These are phyloP conservation scores for Xanthia icteritia DNA, from an alignment of 2,888 invertebrate genomes.

Conservation along the genomic window DNA sequence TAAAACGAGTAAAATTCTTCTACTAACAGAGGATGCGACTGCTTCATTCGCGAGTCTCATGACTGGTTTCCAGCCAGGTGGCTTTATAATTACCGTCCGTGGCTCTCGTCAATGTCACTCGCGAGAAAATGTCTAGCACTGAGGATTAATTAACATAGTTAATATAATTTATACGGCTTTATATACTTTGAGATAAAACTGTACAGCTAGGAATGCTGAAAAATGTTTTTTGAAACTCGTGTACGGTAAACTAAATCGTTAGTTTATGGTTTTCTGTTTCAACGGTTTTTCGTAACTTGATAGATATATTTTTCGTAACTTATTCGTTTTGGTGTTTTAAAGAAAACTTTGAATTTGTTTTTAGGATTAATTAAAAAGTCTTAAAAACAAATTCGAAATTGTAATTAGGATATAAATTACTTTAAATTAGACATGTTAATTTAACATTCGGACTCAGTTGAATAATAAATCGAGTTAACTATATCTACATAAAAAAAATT, in stretches of 20 bases:
- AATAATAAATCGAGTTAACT: conserved; percentile 1
- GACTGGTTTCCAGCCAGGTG: conserved; percentile 71
- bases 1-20: conserved; percentile 59
- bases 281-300: background rate
- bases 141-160: conserved; percentile 66
- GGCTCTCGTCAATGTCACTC: conserved; percentile 75
- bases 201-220: conserved; percentile 15
- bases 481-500: background rate
- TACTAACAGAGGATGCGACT: conserved; percentile 64
- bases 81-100: conserved; percentile 69
- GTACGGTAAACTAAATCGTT: conserved; percentile 5
- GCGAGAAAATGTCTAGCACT: conserved; percentile 70
- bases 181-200: conserved; percentile 39
- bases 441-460: background rate
- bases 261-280: conserved; percentile 5
- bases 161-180: conserved; percentile 57
- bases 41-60: conserved; percentile 62
- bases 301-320: too few relatives aligned
- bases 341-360: background rate
- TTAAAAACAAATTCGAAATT: too few relatives aligned
- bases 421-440: background rate
- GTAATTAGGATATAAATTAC: conserved; percentile 17
- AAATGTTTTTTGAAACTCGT: conserved; percentile 25
- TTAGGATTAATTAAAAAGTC: too few relatives aligned
- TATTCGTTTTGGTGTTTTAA: background rate